Percentiles rank a stretch among this genome's conserved stretches.
Conservation (phyloP, 2,888 invertebrate genomes). For the Patella caerulea region DNA sequence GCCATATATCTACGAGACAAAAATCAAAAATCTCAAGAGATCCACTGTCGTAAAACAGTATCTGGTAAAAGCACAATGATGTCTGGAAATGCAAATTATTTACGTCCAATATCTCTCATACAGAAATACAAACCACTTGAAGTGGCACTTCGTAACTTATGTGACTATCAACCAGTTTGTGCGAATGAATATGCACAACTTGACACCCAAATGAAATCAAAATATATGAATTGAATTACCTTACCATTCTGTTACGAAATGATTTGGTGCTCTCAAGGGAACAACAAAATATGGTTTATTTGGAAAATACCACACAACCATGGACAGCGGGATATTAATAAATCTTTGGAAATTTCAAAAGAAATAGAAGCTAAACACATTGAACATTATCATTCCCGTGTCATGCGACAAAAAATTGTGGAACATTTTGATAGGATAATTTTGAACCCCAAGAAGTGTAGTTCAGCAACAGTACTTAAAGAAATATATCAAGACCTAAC, state of each 20-base stretch:
- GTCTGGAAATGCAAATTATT: neutral
- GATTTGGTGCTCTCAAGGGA: neutral
- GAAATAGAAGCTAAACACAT: neutral
- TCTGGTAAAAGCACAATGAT: neutral
- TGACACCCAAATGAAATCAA: slow-evolving; percentile 1
- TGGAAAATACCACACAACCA: no score
- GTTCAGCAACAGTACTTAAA: no score
- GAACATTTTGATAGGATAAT: neutral
- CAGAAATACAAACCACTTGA: slow-evolving; percentile 18
- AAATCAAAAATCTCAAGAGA: neutral
- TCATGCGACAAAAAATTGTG: neutral
- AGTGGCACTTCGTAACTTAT: neutral
- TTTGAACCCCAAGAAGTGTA: no score
- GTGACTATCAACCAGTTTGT: slow-evolving; percentile 16
- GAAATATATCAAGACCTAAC: no score
- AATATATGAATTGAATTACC: slow-evolving; percentile 3
- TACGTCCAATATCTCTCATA: slow-evolving; percentile 1
- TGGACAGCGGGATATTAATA: no score
- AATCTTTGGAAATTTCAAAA: no score
- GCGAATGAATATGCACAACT: slow-evolving; percentile 18
- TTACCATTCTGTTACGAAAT: slow-evolving; percentile 6
- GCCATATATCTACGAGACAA: neutral
- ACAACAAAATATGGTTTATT: neutral
- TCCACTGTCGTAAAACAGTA: neutral
- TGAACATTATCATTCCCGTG: neutral